Conservation (phyloP, 2,797 vertebrate species). For the Cygnus olor region DNA sequence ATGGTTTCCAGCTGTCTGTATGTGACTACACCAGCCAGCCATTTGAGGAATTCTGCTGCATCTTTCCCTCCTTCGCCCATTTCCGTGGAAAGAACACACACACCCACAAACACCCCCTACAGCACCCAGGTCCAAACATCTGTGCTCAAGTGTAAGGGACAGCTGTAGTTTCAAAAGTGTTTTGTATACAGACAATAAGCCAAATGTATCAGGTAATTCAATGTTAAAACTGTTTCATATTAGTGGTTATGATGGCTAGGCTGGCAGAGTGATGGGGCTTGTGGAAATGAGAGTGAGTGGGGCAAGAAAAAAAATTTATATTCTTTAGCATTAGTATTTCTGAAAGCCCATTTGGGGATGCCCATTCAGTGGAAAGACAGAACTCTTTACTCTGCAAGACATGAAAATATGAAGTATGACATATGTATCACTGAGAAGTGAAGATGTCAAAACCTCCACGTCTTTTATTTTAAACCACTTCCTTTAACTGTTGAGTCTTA, state of each 20-base stretch:
- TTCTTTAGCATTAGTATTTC: neutral
- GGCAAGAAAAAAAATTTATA: constrained; percentile 15
- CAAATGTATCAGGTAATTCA: neutral
- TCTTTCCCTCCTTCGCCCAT: neutral
- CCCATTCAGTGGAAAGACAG: neutral
- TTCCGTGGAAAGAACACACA: neutral
- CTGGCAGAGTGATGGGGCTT: neutral
- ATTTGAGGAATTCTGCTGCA: neutral
- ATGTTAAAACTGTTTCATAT: neutral
- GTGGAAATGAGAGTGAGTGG: neutral
- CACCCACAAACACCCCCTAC: neutral
- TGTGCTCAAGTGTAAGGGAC: neutral
- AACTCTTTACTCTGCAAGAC: neutral
- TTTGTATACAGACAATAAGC: neutral
- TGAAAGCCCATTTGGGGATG: constrained; percentile 19
- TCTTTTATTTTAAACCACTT: neutral
- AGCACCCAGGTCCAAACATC: neutral
- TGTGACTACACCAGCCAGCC: neutral
- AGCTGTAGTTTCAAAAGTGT: neutral
- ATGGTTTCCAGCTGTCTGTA: neutral
- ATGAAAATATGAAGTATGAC: neutral
- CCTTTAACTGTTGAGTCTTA: neutral
- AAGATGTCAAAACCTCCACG: neutral
- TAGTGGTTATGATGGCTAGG: neutral
- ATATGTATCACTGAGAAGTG: neutral